A percentile compares a stretch with the other conserved stretches of the same genome.
phyloP scores from a whole-genome alignment of 2,888 invertebrate genomes.

The Pristionchus maxplancki region DNA sequence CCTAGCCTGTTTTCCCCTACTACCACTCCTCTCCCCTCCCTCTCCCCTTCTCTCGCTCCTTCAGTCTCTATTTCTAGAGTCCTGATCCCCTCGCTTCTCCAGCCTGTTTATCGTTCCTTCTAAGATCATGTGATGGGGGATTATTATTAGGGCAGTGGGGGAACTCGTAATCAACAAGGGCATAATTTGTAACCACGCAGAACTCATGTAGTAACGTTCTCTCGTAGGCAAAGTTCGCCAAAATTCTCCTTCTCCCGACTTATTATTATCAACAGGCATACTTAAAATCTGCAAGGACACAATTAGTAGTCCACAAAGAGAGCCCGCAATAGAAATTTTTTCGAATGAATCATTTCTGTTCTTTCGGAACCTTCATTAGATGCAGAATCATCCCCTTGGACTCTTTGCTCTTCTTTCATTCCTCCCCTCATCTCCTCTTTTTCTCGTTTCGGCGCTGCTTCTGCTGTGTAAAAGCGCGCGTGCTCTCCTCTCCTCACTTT shows the following conservation, averaged over 20 bases:
- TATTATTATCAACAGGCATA: too few species aligned
- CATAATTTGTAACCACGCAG: background rate
- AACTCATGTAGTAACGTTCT: too few species aligned
- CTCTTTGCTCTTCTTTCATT: background rate
- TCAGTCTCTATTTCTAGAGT: constrained; percentile 40
- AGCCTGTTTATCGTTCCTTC: constrained; percentile 27
- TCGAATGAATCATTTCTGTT: background rate
- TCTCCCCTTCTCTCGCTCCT: background rate
- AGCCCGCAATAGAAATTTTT: too few species aligned
- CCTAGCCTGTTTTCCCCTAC: constrained; percentile 13
- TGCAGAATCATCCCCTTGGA: background rate
- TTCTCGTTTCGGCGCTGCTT: background rate
- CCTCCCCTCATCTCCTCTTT: background rate
- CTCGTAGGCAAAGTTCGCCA: too few species aligned
- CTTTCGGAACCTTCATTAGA: background rate
- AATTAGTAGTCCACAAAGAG: too few species aligned
- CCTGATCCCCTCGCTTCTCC: constrained; percentile 10
- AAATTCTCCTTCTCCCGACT: too few species aligned
- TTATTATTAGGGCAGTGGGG: background rate
- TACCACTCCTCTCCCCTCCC: background rate
- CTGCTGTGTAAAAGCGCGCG: constrained; percentile 38
- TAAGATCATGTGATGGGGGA: background rate
- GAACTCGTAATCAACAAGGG: background rate
- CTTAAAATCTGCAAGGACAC: too few species aligned
- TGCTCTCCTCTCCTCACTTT: constrained; percentile 40